Evolutionary conservation across 1,140 invertebrate species (phyloP).

Genomic region (Eriosoma lanigerum): DNA sequence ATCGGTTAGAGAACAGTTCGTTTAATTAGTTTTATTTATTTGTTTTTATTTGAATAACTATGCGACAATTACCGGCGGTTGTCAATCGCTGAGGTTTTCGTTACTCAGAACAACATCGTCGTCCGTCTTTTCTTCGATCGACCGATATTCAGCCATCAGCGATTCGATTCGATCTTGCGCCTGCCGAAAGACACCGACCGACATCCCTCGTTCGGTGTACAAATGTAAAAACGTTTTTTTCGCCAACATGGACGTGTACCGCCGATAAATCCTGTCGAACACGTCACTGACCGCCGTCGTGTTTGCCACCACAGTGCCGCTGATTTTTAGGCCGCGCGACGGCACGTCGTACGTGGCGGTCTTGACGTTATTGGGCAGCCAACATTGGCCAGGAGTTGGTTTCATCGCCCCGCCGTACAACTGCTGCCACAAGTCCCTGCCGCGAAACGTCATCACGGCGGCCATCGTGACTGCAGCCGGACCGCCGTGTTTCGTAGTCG

Average conservation of each 20-base stretch:
- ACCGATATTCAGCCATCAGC: not conserved
- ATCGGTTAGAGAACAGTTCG: too few relatives aligned
- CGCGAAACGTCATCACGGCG: constrained; percentile 32
- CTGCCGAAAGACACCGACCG: not conserved
- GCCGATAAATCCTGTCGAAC: not conserved
- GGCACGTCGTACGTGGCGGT: constrained; percentile 16
- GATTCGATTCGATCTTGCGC: not conserved
- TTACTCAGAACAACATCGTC: not conserved
- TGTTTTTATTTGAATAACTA: too few relatives aligned
- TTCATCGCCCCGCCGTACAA: not conserved
- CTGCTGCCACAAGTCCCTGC: not conserved
- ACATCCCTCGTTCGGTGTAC: not conserved
- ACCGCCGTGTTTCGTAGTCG: too few relatives aligned
- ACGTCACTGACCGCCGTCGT: constrained; percentile 18
- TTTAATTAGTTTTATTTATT: too few relatives aligned
- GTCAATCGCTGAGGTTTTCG: too few relatives aligned
- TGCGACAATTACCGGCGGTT: too few relatives aligned
- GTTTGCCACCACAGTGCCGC: constrained; percentile 36
- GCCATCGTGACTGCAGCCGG: not conserved
- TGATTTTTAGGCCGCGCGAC: not conserved
- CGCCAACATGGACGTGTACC: not conserved
- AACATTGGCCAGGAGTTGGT: not conserved
- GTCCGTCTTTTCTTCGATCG: not conserved
- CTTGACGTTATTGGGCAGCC: constrained; percentile 37
- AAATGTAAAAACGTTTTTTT: not conserved